phyloP scores from a whole-genome alignment of 2,888 invertebrate genomes.

The Dicyrtoma fusca region DNA sequence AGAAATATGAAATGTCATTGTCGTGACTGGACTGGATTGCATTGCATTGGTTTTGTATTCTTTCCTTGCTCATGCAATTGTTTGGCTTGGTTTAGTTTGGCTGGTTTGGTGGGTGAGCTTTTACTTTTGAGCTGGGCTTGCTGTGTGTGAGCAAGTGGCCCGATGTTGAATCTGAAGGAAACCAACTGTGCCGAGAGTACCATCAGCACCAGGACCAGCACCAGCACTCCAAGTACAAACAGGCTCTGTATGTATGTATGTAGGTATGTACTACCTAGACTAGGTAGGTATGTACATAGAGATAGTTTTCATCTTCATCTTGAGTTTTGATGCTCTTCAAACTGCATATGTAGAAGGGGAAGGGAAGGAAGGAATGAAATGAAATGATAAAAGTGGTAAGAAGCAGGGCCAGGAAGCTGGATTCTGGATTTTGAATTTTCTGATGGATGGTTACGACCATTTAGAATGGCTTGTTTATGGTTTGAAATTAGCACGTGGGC shows the following conservation, averaged over 20 bases:
- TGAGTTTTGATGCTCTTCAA: too few relatives aligned
- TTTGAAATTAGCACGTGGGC: conserved; percentile 30
- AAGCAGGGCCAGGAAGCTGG: background rate
- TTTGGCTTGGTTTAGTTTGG: background rate
- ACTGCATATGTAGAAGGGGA: background rate
- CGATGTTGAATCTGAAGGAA: too few relatives aligned
- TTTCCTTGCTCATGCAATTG: background rate
- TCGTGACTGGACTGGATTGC: background rate
- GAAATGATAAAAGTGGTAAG: conserved; percentile 2
- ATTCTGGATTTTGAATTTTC: conserved; percentile 4
- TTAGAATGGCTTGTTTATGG: conserved; percentile 25
- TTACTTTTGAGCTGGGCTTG: too few relatives aligned
- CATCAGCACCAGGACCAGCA: too few relatives aligned
- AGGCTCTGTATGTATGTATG: too few relatives aligned
- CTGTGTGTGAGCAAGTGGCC: too few relatives aligned
- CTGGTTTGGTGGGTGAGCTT: too few relatives aligned
- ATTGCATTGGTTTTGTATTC: background rate
- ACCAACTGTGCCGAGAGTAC: too few relatives aligned
- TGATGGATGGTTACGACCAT: conserved; percentile 16
- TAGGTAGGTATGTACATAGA: too few relatives aligned
- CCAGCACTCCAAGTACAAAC: too few relatives aligned
- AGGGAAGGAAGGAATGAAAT: background rate
- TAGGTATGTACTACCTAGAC: too few relatives aligned
- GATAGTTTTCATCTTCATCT: too few relatives aligned
- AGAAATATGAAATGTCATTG: conserved; percentile 14